phyloP scores from a whole-genome alignment of 2,888 invertebrate genomes.

The Brachynemurus nebulosus region DNA sequence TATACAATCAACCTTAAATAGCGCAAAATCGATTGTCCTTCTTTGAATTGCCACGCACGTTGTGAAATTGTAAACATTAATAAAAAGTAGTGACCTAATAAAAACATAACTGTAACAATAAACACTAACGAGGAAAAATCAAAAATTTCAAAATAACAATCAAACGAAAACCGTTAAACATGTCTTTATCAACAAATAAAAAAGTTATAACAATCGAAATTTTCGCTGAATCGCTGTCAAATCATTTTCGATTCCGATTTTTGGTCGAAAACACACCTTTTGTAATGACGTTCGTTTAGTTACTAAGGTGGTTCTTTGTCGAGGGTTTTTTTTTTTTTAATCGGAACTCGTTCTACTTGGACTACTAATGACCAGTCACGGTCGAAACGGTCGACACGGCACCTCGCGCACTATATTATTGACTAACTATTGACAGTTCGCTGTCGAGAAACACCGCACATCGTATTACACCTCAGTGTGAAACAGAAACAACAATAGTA shows the following conservation, averaged over 20 bases:
- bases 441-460: conserved; percentile 4
- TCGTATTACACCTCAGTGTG: neutral
- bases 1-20: too few species aligned
- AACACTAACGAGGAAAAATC: neutral
- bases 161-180: neutral
- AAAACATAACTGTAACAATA: neutral
- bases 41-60: conserved; percentile 4
- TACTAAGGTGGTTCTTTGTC: neutral
- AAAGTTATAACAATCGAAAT: neutral
- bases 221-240: too few species aligned
- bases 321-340: too few species aligned
- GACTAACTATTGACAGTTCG: conserved; percentile 9
- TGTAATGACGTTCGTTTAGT: neutral
- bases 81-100: conserved; percentile 3
- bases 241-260: neutral
- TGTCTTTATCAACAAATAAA: neutral
- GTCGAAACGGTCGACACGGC: neutral
- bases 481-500: neutral
- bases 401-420: conserved; percentile 7
- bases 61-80: conserved; percentile 5
- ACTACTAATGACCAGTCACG: too few species aligned
- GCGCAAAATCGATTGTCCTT: too few species aligned
- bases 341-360: too few species aligned
- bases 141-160: neutral
- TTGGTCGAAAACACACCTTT: neutral